These are phyloP conservation scores for Salticus scenicus DNA, from an alignment of 2,888 invertebrate genomes.

Conservation along the genomic window DNA sequence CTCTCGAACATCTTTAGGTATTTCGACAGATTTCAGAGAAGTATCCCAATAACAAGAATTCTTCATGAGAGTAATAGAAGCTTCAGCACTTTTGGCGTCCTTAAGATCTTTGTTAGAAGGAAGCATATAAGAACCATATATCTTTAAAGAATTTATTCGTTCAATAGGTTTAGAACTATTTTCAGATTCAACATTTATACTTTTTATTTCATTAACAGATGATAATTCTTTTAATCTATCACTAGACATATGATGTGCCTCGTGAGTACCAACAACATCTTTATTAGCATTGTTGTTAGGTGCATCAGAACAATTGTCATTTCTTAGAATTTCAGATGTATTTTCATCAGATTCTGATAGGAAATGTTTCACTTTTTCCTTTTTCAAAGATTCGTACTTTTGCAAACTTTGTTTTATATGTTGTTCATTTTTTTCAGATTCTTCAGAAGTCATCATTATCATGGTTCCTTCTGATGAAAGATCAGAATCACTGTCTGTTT, in stretches of 20 bases:
- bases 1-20: slow-evolving; percentile 62
- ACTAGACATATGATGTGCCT: neutral
- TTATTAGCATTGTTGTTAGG: neutral
- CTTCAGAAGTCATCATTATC: slow-evolving; percentile 72
- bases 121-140: neutral
- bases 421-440: slow-evolving; percentile 71
- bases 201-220: neutral
- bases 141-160: neutral
- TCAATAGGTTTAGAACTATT: neutral
- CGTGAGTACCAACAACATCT: neutral
- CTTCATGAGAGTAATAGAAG: neutral
- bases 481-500: slow-evolving; percentile 71
- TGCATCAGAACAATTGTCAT: no score
- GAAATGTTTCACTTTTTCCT: slow-evolving; percentile 22
- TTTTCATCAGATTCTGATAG: neutral
- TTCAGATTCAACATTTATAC: neutral
- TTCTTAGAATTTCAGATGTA: neutral
- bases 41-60: slow-evolving; percentile 19
- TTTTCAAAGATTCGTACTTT: slow-evolving; percentile 47
- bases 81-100: neutral
- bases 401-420: slow-evolving; percentile 63
- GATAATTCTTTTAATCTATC: neutral
- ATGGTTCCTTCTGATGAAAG: slow-evolving; percentile 72
- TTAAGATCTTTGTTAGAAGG: neutral
- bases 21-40: slow-evolving; percentile 35